Evolutionary conservation across 92 coral and sea anemone species (phyloP).

Genomic region (Epizoanthus ramosus): DNA sequence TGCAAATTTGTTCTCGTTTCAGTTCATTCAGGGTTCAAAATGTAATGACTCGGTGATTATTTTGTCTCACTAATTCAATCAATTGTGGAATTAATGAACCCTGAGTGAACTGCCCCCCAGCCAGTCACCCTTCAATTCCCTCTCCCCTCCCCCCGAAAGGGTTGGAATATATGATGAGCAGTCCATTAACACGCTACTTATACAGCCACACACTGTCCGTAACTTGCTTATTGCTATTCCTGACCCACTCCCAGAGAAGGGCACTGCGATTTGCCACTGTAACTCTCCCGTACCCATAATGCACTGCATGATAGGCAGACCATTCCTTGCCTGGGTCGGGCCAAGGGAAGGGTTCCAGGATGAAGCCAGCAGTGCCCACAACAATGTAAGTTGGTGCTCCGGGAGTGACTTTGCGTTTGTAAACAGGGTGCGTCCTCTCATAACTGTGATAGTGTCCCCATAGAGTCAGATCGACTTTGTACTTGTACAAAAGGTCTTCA

Average conservation of each 20-base stretch:
- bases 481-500: constrained; percentile 66
- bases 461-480: constrained; percentile 72
- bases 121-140: no score
- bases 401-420: constrained; percentile 50
- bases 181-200: constrained; percentile 2
- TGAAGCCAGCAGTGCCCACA: constrained; percentile 81
- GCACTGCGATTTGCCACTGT: constrained; percentile 80
- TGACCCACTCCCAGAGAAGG: constrained; percentile 80
- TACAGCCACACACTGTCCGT: constrained; percentile 79
- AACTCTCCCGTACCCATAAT: constrained; percentile 88
- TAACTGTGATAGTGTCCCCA: constrained; percentile 89
- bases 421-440: constrained; percentile 78
- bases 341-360: constrained; percentile 57
- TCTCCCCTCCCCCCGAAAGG: no score
- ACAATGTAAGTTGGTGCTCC: constrained; percentile 72
- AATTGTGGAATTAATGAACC: no score
- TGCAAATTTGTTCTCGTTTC: no score
- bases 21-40: no score
- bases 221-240: constrained; percentile 63
- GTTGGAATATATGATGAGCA: no score
- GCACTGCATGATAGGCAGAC: constrained; percentile 71
- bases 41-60: no score
- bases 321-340: constrained; percentile 51
- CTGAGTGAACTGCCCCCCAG: no score
- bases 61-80: no score